A percentile compares a stretch with the other conserved stretches of the same genome.
Evolutionary conservation across 2,797 vertebrate genomes (phyloP).

Genomic region (Tadarida brasiliensis): DNA sequence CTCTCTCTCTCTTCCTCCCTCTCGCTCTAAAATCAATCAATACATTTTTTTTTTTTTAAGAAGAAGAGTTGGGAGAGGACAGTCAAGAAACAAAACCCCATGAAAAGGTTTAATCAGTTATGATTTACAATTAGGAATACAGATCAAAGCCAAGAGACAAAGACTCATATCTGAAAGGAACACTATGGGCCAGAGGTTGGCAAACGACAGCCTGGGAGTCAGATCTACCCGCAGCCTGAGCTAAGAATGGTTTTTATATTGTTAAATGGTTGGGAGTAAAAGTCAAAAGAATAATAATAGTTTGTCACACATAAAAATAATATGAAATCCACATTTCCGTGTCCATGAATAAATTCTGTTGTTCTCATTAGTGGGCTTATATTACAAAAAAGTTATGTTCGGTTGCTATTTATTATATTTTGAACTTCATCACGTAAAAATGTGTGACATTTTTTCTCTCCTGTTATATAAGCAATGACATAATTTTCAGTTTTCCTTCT

Average conservation of each 20-base stretch:
- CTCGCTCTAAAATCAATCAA: neutral
- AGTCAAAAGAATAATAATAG: slow-evolving; percentile 25
- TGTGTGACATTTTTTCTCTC: neutral
- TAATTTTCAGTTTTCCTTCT: slow-evolving; percentile 28
- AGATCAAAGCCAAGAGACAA: slow-evolving; percentile 3
- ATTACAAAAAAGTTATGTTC: neutral
- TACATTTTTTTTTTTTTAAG: neutral
- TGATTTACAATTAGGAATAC: neutral
- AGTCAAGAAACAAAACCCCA: neutral
- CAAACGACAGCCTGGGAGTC: neutral
- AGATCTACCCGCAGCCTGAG: neutral
- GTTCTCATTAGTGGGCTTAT: neutral
- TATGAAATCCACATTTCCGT: slow-evolving; percentile 43
- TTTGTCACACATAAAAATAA: slow-evolving; percentile 48
- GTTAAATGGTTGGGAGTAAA: neutral
- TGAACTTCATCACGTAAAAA: slow-evolving; percentile 46
- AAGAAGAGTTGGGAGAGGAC: neutral
- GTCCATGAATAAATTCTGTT: slow-evolving; percentile 26
- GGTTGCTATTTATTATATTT: neutral
- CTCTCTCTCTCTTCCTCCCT: neutral
- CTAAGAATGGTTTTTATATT: neutral
- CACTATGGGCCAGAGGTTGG: neutral
- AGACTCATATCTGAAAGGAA: slow-evolving; percentile 5
- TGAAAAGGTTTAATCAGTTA: neutral
- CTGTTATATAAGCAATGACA: neutral